Conservation (phyloP, 2,888 invertebrate species). For the Syritta pipiens region DNA sequence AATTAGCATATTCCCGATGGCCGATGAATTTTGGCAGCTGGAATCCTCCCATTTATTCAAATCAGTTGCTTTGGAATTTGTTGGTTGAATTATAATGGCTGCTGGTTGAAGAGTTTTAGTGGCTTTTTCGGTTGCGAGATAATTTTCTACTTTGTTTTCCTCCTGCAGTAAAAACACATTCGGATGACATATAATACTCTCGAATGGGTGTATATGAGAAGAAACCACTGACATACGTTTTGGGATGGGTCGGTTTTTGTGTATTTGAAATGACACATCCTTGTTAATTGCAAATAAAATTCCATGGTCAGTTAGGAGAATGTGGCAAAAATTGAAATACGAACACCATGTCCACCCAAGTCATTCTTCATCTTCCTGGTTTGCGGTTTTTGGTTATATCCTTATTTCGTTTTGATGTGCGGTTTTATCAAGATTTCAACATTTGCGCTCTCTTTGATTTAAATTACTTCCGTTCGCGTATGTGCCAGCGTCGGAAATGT, state of each 20-base stretch:
- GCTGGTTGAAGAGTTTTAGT: not conserved
- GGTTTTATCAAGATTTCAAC: no score
- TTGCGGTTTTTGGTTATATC: conserved; percentile 36
- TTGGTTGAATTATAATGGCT: conserved; percentile 3
- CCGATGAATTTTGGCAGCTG: conserved; percentile 43
- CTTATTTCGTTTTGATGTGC: no score
- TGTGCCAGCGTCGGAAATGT: no score
- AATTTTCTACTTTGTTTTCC: no score
- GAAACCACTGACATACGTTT: not conserved
- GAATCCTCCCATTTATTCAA: conserved; percentile 33
- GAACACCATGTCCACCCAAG: conserved; percentile 16
- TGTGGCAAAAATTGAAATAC: conserved; percentile 19
- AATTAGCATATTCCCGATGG: conserved; percentile 44
- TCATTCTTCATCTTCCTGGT: conserved; percentile 38
- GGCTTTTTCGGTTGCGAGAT: conserved; percentile 4
- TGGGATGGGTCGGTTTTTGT: no score
- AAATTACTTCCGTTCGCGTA: no score
- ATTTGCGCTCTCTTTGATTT: no score
- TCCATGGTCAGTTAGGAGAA: not conserved
- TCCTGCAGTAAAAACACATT: not conserved
- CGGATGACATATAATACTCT: not conserved
- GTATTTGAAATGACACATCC: conserved; percentile 18
- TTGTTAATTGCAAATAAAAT: conserved; percentile 20
- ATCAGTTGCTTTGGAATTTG: conserved; percentile 13
- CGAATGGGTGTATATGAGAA: not conserved